These are phyloP conservation scores for Platysteira castanea DNA, from an alignment of 2,113 vertebrate genomes.

Conservation along the genomic window DNA sequence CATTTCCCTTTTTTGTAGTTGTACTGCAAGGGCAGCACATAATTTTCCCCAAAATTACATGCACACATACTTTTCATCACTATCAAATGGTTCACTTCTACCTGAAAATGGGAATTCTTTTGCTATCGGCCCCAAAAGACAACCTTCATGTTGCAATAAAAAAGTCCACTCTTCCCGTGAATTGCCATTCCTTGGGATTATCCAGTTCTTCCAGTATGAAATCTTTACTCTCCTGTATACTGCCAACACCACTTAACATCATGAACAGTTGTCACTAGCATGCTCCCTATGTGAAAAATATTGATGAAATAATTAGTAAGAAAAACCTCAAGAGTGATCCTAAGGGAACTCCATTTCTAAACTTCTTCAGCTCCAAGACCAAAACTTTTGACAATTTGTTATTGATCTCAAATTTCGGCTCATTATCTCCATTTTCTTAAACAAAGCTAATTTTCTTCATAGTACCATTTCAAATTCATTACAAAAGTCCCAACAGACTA, in stretches of 20 bases:
- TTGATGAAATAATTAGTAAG: not conserved
- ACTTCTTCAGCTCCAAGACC: not conserved
- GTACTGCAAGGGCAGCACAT: not conserved
- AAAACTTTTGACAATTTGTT: not conserved
- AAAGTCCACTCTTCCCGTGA: not conserved
- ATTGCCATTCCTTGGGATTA: not conserved
- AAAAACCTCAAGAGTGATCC: not conserved
- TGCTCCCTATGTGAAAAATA: not conserved
- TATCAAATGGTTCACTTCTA: not conserved
- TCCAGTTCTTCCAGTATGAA: not conserved
- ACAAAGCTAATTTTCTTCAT: not conserved
- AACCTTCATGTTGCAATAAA: not conserved
- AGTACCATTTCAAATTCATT: not conserved
- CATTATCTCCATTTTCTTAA: not conserved
- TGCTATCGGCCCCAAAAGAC: not conserved
- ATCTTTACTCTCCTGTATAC: not conserved
- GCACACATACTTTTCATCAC: not conserved
- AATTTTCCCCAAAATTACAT: not conserved
- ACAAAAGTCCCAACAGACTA: not conserved
- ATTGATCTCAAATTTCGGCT: not conserved
- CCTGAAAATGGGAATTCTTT: not conserved
- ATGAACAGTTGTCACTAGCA: not conserved
- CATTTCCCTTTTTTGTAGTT: not conserved
- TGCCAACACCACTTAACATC: not conserved
- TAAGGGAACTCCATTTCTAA: not conserved